Conservation (phyloP, 2,113 vertebrate genomes). For the Spheniscus mendiculus region DNA sequence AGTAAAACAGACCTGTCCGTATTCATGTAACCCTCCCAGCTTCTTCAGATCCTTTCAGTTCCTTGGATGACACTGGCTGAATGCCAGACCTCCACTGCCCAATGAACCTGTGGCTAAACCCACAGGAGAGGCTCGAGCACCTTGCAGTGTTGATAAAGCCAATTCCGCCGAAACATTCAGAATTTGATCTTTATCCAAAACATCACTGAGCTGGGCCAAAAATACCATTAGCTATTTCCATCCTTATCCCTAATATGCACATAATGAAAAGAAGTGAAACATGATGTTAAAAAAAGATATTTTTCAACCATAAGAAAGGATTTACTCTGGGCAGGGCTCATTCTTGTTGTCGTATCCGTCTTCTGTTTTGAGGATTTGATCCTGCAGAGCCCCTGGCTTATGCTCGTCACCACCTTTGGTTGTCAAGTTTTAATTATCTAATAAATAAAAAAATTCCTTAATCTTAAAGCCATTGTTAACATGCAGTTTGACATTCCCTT, state of each 20-base stretch:
- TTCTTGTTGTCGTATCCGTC: not conserved
- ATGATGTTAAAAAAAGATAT: not conserved
- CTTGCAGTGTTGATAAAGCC: not conserved
- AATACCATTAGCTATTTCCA: not conserved
- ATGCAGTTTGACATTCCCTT: not conserved
- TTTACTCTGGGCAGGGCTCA: not conserved
- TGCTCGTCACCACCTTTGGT: not conserved
- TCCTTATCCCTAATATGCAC: not conserved
- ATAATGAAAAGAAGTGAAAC: not conserved
- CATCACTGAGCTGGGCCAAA: not conserved
- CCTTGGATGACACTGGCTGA: not conserved
- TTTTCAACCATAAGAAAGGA: not conserved
- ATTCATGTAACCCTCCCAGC: not conserved
- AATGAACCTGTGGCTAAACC: not conserved
- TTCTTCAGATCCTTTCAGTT: not conserved
- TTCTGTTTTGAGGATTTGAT: not conserved
- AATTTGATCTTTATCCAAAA: constrained; percentile 5
- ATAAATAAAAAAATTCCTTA: not conserved
- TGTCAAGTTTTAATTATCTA: not conserved
- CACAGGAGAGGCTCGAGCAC: not conserved
- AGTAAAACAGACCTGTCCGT: not conserved
- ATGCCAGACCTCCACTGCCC: not conserved
- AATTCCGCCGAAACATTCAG: not conserved
- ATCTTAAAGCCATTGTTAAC: not conserved
- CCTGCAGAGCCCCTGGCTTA: not conserved